These are phyloP conservation scores for Halcyon senegalensis DNA, from an alignment of 2,113 vertebrate genomes.

Conservation along the genomic window DNA sequence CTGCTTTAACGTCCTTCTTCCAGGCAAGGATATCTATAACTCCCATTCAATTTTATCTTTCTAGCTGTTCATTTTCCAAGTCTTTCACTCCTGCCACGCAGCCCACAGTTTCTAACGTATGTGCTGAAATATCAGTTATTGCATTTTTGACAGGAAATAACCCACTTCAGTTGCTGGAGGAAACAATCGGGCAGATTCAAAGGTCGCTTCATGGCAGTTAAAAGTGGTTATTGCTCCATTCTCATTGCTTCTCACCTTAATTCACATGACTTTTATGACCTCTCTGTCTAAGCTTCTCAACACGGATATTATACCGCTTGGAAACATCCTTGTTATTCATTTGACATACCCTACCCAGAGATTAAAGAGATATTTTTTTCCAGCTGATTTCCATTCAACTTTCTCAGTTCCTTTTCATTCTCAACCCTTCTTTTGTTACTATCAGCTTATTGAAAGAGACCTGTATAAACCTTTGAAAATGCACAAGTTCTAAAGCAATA, in stretches of 20 bases:
- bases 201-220: slow-evolving; percentile 16
- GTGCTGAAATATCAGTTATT: not conserved
- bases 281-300: slow-evolving; percentile 15
- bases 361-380: slow-evolving; percentile 34
- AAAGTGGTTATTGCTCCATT: slow-evolving; percentile 9
- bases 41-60: not conserved
- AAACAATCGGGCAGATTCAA: slow-evolving; percentile 48
- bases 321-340: slow-evolving; percentile 10
- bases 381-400: slow-evolving; percentile 12
- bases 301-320: slow-evolving; percentile 21
- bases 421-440: slow-evolving; percentile 10
- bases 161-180: not conserved
- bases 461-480: slow-evolving; percentile 6
- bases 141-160: slow-evolving; percentile 39
- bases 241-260: slow-evolving; percentile 25
- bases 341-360: not conserved
- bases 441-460: not conserved
- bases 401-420: slow-evolving; percentile 1
- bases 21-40: not conserved
- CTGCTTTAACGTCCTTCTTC: not conserved
- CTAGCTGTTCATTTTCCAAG: not conserved
- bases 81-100: not conserved
- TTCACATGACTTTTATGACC: slow-evolving; percentile 45
- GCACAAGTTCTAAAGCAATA: not conserved
- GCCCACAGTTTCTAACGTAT: not conserved